Evolutionary conservation across 92 coral and sea anemone species (phyloP), one percentile per base, ranked within the genome.

Genomic region (Diadumene lineata): DNA sequence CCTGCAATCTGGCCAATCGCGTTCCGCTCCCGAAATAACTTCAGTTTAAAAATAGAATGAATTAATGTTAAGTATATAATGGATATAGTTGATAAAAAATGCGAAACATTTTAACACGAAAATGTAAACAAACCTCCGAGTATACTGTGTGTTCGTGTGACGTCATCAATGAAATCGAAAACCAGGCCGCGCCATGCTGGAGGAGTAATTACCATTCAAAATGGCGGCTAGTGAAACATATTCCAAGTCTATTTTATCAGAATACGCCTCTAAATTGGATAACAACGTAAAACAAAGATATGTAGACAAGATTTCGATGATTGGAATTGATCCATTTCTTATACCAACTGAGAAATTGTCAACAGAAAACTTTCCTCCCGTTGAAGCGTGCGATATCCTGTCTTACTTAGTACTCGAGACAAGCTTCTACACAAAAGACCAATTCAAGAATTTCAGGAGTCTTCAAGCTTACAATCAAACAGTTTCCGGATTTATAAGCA

Each of bases 401-500:
- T 60, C 79, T 17, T 86, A 75, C 71, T 74, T 86, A 43, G 90
- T 77, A 70, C 73, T 81, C 3, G 84, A 77, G 57, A 77, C 81
- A 18, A 77, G 81, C 34, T 66, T 26, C 34, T 77, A 77, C 64
- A 56, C 77, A 2, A 72, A 72, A 17, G 65, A 72, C 11, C 77
- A 72, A 33, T 72, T 72, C 25, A 72, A 55, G 38, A 33, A 25
- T 34, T 81, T 63, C 23, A 77, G 64, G 55, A 81, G 81, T 55
- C 50, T 85, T 53, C 66, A 67, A 75, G 90, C 82, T 21, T 85
- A 80, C 77, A 76, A 82, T 56, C 87, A 82, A 32, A 62, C 68
- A 86, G 77, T 84, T n/a, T 84, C 89, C 15, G 89, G 88, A 17
- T 84, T 84, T 63, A 68, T 80, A 23, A 70, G 74, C 38, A 70